Evolutionary conservation across 1,140 invertebrate genomes (phyloP).

Genomic region (Aporrectodea caliginosa): DNA sequence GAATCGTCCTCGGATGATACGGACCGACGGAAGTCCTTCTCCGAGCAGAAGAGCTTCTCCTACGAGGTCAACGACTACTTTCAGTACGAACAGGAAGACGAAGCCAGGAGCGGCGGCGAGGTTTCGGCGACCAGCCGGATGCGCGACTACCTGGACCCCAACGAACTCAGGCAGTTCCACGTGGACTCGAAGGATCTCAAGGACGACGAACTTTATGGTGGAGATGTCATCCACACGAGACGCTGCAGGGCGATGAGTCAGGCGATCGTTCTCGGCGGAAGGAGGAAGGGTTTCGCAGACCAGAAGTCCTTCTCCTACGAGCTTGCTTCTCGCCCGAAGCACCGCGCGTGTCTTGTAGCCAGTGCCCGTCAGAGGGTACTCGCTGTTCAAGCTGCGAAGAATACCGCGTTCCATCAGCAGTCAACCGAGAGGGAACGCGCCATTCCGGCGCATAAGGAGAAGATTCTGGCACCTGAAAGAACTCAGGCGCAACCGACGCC

Average conservation of each 20-base stretch:
- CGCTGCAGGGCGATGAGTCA: neutral
- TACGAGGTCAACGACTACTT: slow-evolving; percentile 9
- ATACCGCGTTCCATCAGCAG: too few relatives aligned
- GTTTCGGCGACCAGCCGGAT: neutral
- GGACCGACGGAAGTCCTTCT: slow-evolving; percentile 6
- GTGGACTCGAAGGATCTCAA: neutral
- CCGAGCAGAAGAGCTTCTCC: slow-evolving; percentile 26
- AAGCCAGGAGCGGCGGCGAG: neutral
- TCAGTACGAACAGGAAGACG: neutral
- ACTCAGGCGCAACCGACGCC: too few relatives aligned
- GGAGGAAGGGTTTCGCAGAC: slow-evolving; percentile 9
- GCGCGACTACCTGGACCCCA: neutral
- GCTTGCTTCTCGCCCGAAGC: neutral
- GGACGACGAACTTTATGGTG: neutral
- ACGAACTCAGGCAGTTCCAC: neutral
- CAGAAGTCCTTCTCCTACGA: slow-evolving; percentile 25
- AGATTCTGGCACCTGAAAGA: too few relatives aligned
- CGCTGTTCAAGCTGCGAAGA: too few relatives aligned
- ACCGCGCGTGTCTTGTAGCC: neutral
- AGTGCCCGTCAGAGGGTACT: too few relatives aligned
- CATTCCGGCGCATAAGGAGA: too few relatives aligned
- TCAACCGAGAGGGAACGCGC: too few relatives aligned
- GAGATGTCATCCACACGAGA: neutral
- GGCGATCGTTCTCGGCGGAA: neutral
- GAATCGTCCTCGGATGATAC: neutral